These are phyloP conservation scores for Gorsachius goisagi DNA, from an alignment of 2,113 vertebrate genomes.

Conservation along the genomic window DNA sequence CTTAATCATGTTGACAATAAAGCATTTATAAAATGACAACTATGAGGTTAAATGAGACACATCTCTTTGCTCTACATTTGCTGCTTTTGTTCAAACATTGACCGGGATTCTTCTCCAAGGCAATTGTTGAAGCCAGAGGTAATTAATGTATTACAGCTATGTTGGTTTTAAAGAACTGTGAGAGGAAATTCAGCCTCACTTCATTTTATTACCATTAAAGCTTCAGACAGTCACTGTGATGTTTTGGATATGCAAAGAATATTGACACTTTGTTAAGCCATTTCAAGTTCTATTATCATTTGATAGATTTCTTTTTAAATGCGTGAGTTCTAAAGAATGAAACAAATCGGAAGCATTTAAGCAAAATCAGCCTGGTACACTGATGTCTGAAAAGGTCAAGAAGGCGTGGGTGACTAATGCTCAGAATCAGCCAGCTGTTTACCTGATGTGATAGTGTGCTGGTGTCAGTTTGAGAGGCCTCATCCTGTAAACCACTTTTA, in stretches of 20 bases:
- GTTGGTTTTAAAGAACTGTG: neutral
- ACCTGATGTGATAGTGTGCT: neutral
- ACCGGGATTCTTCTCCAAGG: neutral
- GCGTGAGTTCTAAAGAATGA: neutral
- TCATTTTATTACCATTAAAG: neutral
- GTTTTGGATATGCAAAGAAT: neutral
- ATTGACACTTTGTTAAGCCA: neutral
- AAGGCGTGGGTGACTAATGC: neutral
- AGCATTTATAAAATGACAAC: neutral
- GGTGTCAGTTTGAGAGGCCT: neutral
- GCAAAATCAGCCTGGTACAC: neutral
- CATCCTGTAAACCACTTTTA: neutral
- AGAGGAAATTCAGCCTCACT: neutral
- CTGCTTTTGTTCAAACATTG: neutral
- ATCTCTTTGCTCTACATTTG: neutral
- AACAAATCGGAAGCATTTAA: neutral
- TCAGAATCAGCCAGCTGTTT: slow-evolving; percentile 46
- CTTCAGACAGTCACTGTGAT: neutral
- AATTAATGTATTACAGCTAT: neutral
- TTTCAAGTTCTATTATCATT: neutral
- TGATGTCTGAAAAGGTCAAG: neutral
- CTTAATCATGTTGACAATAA: neutral
- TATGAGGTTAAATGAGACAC: neutral
- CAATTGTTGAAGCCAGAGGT: neutral
- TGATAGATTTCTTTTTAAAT: neutral